A percentile compares a stretch with the other conserved stretches of the same genome.
These are phyloP conservation scores for Phalacrocorax carbo DNA, from an alignment of 2,113 vertebrate genomes.

Conservation along the genomic window DNA sequence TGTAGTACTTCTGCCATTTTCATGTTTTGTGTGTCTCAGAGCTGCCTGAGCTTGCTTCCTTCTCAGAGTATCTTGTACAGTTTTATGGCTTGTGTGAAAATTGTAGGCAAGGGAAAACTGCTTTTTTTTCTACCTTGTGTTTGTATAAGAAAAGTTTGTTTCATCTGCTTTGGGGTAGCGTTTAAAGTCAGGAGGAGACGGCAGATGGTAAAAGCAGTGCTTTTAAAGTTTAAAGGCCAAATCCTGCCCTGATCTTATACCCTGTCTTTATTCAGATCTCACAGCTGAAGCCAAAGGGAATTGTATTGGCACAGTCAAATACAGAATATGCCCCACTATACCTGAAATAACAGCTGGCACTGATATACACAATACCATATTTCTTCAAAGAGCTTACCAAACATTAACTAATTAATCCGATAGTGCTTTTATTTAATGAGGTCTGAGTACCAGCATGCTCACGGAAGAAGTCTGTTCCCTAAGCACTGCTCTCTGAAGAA, in stretches of 20 bases:
- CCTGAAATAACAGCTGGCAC: background rate
- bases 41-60: background rate
- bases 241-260: background rate
- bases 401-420: background rate
- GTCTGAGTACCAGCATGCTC: background rate
- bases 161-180: background rate
- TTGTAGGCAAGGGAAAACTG: background rate
- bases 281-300: background rate
- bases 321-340: background rate
- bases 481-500: background rate
- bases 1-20: background rate
- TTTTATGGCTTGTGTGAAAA: background rate
- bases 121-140: background rate
- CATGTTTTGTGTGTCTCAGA: background rate
- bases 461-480: background rate
- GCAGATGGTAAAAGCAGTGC: background rate
- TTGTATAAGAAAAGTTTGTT: background rate
- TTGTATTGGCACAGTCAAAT: background rate
- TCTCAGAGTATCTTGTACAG: background rate
- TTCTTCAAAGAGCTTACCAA: background rate
- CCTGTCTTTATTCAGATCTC: background rate
- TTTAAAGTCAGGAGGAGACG: background rate
- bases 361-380: background rate
- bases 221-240: background rate
- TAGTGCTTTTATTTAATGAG: constrained; percentile 12